These are phyloP conservation scores for Reticulitermes lucifugus DNA, from an alignment of 2,888 invertebrate species.

Conservation along the genomic window DNA sequence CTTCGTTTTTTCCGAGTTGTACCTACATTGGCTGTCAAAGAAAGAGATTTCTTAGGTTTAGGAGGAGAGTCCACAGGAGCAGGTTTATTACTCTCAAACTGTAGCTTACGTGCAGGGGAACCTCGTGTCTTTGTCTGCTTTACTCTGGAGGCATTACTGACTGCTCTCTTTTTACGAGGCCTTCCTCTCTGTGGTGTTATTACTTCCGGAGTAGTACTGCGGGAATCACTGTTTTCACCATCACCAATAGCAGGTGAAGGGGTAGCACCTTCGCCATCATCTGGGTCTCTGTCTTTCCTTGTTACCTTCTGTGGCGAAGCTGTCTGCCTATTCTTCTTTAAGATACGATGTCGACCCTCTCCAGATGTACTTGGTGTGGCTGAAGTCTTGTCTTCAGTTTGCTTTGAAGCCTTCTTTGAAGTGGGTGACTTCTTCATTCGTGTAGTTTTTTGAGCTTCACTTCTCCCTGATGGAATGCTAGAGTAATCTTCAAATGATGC, in stretches of 20 bases:
- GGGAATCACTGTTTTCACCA: conserved; percentile 2
- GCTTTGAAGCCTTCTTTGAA: conserved; percentile 1
- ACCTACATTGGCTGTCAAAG: not conserved
- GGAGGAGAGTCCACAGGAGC: conserved; percentile 3
- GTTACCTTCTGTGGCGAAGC: conserved; percentile 28
- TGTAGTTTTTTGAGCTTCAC: not conserved
- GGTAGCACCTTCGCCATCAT: not conserved
- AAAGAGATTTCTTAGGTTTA: conserved; percentile 20
- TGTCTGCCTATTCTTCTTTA: conserved; percentile 24
- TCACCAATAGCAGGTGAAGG: not conserved
- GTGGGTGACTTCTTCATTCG: conserved; percentile 24
- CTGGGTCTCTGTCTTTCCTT: not conserved
- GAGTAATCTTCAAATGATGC: conserved; percentile 44
- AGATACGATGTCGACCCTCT: not conserved
- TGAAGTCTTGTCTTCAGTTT: conserved; percentile 9
- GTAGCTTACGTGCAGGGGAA: conserved; percentile 15
- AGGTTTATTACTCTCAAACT: not conserved
- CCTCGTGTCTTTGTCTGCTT: conserved; percentile 7
- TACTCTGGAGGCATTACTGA: conserved; percentile 18
- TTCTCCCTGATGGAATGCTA: conserved; percentile 33
- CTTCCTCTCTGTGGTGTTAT: not conserved
- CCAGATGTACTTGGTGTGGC: conserved; percentile 25
- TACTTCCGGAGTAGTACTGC: conserved; percentile 2
- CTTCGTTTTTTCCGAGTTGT: conserved; percentile 46
- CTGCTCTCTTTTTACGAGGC: conserved; percentile 28